Evolutionary conservation across 2,113 vertebrate species (phyloP), one percentile per base, ranked within the genome.

Genomic region (Tachysurus vachellii): DNA sequence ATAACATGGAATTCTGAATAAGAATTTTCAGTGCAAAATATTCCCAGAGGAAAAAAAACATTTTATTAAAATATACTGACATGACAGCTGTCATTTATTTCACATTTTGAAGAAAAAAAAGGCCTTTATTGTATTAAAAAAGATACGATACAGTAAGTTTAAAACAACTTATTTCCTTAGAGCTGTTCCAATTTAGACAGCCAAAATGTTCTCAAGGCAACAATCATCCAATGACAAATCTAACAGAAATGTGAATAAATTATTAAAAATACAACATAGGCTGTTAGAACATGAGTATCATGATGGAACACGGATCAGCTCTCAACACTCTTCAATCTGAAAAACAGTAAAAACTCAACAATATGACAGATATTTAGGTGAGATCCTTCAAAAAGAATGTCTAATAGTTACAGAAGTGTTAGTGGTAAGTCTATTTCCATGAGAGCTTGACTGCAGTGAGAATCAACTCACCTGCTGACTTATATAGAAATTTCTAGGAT

Each of bases 91-190:
- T 73, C 70, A 42, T 21, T 21, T 73, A 21, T 73, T 73, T 21
- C 70, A 73, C 70, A 73, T 73, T 73, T 73, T 44, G 17, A 17
- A 19, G n/a, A 79, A 42, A 42, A 13, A 62, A 21, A 42, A 82
- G 31, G 21, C 17, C 84, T 93, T 94, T 93, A 94, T 93, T 94
- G 42, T 7, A 47, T 56, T 87, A 92, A 92, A 92, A 76, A n/a
- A 80, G 68, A 88, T 57, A 21, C 10, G n/a, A 47, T 28, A 56
- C 75, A 56, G 42, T 44, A 91, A 85, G 84, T 91, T 89, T 91
- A 93, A 92, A 94, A 93, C 80, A 90, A 88, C 80, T 75, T 73
- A 73, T 73, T 44, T 73, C 36, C 8, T 44, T 50, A 50, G 44
- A 13, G 44, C 44, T 14, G 71, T 50, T 75, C 11, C 11, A 47